A percentile compares a stretch with the other conserved stretches of the same genome.
Conservation (phyloP, 1,140 invertebrate genomes). For the Drosophila littoralis region DNA sequence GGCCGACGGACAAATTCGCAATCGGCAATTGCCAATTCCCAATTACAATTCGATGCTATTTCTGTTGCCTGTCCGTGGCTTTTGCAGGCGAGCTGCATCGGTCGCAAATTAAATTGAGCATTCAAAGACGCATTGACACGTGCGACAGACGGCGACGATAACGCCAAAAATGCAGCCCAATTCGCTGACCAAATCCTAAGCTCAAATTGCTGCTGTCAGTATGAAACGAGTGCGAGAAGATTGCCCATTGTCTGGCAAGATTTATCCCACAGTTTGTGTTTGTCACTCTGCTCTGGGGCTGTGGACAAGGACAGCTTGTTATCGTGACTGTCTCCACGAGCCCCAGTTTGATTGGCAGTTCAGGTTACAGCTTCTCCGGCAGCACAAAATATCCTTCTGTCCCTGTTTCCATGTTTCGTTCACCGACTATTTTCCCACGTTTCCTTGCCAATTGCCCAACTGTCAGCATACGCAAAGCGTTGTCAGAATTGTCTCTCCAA, state of each 20-base stretch:
- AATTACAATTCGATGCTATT: conserved; percentile 53
- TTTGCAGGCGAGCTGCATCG: neutral
- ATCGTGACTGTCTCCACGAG: conserved; percentile 63
- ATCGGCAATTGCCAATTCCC: conserved; percentile 20
- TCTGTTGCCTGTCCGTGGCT: conserved; percentile 4
- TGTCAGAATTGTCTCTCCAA: conserved; percentile 29
- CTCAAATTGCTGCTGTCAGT: conserved; percentile 73
- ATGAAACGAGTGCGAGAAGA: conserved; percentile 28
- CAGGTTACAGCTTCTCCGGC: conserved; percentile 57
- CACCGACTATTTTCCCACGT: conserved; percentile 42
- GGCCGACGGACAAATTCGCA: conserved; percentile 25
- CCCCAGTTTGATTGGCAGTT: conserved; percentile 71
- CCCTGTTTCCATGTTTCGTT: conserved; percentile 30
- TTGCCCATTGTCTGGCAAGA: conserved; percentile 43
- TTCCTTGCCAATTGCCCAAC: conserved; percentile 44
- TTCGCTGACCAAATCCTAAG: conserved; percentile 21
- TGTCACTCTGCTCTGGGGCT: conserved; percentile 58
- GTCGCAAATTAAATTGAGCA: conserved; percentile 79
- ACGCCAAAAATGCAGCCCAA: conserved; percentile 36
- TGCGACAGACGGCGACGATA: conserved; percentile 46
- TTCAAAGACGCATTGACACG: conserved; percentile 76
- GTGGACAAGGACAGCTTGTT: conserved; percentile 65
- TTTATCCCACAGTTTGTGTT: conserved; percentile 77
- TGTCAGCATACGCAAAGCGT: conserved; percentile 47
- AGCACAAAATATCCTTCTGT: conserved; percentile 49